These are phyloP conservation scores for Antedon bifida DNA, from an alignment of 35 echinoderm and acorn worm genomes.

Conservation along the genomic window DNA sequence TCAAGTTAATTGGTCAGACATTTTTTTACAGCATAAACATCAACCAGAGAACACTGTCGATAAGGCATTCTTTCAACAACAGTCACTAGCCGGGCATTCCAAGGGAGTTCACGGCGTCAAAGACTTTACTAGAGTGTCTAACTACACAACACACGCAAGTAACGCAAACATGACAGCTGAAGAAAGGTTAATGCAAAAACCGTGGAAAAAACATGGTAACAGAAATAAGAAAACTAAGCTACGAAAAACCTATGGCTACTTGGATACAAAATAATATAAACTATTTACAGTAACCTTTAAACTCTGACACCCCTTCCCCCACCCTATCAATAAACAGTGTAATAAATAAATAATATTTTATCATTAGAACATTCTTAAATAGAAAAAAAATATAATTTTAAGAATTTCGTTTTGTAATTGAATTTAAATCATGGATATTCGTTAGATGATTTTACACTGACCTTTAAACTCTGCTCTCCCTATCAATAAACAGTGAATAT, in stretches of 20 bases:
- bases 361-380: too few relatives aligned
- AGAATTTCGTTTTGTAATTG: too few relatives aligned
- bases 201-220: slow-evolving; percentile 94
- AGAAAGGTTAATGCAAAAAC: slow-evolving; percentile 22
- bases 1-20: not conserved
- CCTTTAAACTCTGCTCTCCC: too few relatives aligned
- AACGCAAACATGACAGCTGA: not conserved
- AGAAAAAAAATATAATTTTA: too few relatives aligned
- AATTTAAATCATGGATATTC: too few relatives aligned
- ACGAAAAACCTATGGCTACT: slow-evolving; percentile 46
- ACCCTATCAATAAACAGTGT: too few relatives aligned
- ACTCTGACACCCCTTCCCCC: too few relatives aligned
- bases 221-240: slow-evolving; percentile 73
- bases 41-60: slow-evolving; percentile 39
- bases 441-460: too few relatives aligned
- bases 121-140: slow-evolving; percentile 1
- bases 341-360: too few relatives aligned
- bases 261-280: slow-evolving; percentile 32
- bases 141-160: not conserved
- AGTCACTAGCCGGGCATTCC: slow-evolving; percentile 19
- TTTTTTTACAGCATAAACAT: slow-evolving; percentile 29
- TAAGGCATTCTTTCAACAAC: slow-evolving; percentile 49
- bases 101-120: slow-evolving; percentile 31
- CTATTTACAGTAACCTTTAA: too few relatives aligned
- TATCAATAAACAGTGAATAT: too few relatives aligned